phyloP scores from a whole-genome alignment of 2,888 invertebrate species.

The Macrosoma leucophasiata region DNA sequence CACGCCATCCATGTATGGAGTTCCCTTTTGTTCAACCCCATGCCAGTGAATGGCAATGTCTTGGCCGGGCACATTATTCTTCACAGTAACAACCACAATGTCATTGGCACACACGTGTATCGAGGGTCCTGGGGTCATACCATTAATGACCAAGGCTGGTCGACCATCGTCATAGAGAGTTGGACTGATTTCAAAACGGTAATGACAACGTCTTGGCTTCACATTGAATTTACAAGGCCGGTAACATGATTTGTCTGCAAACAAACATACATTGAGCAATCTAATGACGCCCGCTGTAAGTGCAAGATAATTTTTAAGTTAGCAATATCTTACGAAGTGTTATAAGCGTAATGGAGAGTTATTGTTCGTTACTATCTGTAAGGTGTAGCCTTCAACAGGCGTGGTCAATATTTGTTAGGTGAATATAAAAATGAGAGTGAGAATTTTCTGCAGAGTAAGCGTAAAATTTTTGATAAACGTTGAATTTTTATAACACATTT shows the following conservation, averaged over 20 bases:
- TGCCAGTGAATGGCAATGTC: conserved; percentile 86
- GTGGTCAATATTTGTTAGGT: too few relatives aligned
- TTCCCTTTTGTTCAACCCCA: conserved; percentile 76
- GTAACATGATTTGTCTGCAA: conserved; percentile 59
- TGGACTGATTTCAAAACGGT: conserved; percentile 55
- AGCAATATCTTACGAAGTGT: too few relatives aligned
- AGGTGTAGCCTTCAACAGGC: too few relatives aligned
- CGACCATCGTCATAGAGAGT: conserved; percentile 42
- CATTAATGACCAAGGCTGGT: conserved; percentile 50
- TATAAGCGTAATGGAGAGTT: too few relatives aligned
- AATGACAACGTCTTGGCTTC: conserved; percentile 59
- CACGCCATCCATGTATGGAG: conserved; percentile 85
- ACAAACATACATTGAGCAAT: conserved; percentile 18
- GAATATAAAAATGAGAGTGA: too few relatives aligned
- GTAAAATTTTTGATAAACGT: too few relatives aligned
- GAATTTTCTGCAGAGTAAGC: too few relatives aligned
- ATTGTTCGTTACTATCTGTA: too few relatives aligned
- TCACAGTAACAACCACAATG: conserved; percentile 82
- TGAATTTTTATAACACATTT: too few relatives aligned
- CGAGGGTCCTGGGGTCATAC: conserved; percentile 65
- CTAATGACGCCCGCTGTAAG: too few relatives aligned
- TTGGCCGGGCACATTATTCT: conserved; percentile 80
- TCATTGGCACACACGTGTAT: conserved; percentile 83
- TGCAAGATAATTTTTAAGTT: too few relatives aligned
- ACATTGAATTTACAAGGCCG: conserved; percentile 71